Base-by-base conservation (phyloP, 2,888 invertebrate genomes). In the Seira ritae region DNA sequence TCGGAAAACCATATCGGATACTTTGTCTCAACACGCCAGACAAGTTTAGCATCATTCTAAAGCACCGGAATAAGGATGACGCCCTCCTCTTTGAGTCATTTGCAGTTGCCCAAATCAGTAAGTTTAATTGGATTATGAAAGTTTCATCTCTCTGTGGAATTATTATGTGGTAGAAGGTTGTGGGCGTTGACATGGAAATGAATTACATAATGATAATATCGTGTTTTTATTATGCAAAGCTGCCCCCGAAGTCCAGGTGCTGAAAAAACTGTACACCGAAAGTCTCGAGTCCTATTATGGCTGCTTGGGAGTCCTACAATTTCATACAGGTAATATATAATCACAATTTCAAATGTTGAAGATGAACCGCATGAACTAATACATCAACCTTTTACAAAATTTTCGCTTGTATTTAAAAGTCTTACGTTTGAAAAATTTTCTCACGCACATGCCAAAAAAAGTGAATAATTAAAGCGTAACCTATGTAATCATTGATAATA, bases 1-100 rank as follows among this genome's bases (percentile, higher is more conserved):
- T 98, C 95, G 96, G 96, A 90, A 97, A 97, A 92, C 95, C 95
- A 87, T 97, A 96, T 92, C 94, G 97, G 89, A 95, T 98, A 89
- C 94, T 96, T 90, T 97, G 97, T 91, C 97, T 97, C 92, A 94
- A 95, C 89, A 95, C 96, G 50, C 95, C 96, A 74, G 95, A 94
- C 90, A 96, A 97, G 12, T 97, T 97, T 90, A 97, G 97, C 91
- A 94, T 98, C 85, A 93, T 98, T 88, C 92, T 98, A 89, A 97
- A 98, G 91, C 96, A 96, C 90, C 94, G 97, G 90, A 95, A 95
- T 91, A 95, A 95, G 91, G 95, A 95, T 90, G 95, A 96, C 87
- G 95, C 96, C 46, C 92, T 98, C 74, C 93, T 98, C 84, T 97
- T 98, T 90, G 98, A 98, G 92, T 97, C 97, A 31, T 95, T 96